A percentile compares a stretch with the other conserved stretches of the same genome.
Evolutionary conservation across 2,113 vertebrate genomes (phyloP).

Genomic region (Rhea pennata): DNA sequence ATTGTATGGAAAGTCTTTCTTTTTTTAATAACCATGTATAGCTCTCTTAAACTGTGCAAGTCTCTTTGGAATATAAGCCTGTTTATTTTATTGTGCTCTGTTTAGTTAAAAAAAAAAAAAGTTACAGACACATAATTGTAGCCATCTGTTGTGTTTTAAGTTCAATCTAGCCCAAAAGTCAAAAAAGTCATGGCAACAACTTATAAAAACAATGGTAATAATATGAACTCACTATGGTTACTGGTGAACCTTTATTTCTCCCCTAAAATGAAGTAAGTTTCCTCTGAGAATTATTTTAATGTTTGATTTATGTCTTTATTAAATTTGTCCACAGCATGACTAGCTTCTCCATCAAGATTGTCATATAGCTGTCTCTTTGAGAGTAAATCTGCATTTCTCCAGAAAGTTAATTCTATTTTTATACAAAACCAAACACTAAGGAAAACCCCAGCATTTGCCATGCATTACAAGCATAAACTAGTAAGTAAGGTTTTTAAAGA

Average conservation of each 20-base stretch:
- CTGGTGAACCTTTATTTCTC: slow-evolving; percentile 75
- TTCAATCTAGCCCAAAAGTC: slow-evolving; percentile 75
- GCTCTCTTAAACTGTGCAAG: slow-evolving; percentile 61
- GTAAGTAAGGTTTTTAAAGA: slow-evolving; percentile 32
- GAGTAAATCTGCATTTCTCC: slow-evolving; percentile 55
- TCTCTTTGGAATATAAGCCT: slow-evolving; percentile 71
- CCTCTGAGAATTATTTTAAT: slow-evolving; percentile 74
- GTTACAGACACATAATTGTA: slow-evolving; percentile 77
- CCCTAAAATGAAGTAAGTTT: slow-evolving; percentile 76
- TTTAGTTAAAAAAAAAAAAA: slow-evolving; percentile 74
- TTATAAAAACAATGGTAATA: slow-evolving; percentile 80
- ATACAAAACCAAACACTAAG: slow-evolving; percentile 25
- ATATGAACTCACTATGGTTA: slow-evolving; percentile 82
- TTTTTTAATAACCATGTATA: slow-evolving; percentile 62
- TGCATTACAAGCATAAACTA: slow-evolving; percentile 39
- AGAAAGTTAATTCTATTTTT: slow-evolving; percentile 12
- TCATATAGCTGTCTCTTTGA: slow-evolving; percentile 65
- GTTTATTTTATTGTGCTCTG: slow-evolving; percentile 82
- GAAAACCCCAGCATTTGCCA: not conserved
- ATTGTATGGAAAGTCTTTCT: not conserved
- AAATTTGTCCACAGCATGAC: slow-evolving; percentile 70
- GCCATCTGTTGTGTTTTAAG: slow-evolving; percentile 82
- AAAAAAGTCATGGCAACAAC: slow-evolving; percentile 79
- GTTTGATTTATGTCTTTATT: slow-evolving; percentile 77
- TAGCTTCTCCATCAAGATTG: slow-evolving; percentile 69